A percentile compares a stretch with the other conserved stretches of the same genome.
Evolutionary conservation across 2,797 vertebrate species (phyloP).

Genomic region (Melanotaenia parkinsoni): DNA sequence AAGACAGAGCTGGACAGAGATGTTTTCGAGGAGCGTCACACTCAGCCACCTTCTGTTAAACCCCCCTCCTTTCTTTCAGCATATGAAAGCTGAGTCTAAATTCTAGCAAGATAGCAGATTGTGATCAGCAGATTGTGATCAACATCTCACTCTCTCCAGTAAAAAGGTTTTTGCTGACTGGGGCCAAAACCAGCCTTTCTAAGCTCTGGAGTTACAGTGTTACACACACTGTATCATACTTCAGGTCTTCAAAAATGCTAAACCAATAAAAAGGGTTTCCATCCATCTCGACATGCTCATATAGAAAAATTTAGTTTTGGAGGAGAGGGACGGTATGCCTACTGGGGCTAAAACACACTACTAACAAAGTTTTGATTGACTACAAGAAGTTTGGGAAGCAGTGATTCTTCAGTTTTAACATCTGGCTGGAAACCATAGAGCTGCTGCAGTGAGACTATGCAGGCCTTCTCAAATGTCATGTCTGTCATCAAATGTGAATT

Average conservation of each 20-base stretch:
- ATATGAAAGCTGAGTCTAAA: constrained; percentile 76
- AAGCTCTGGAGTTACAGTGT: constrained; percentile 66
- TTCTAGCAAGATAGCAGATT: constrained; percentile 78
- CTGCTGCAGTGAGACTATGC: constrained; percentile 35
- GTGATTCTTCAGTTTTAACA: constrained; percentile 52
- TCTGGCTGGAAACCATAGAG: constrained; percentile 36
- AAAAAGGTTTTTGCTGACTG: constrained; percentile 82
- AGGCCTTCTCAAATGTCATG: constrained; percentile 43
- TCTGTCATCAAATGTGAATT: constrained; percentile 45
- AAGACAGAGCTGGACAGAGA: constrained; percentile 75
- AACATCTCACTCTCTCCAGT: constrained; percentile 74
- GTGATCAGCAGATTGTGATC: constrained; percentile 81
- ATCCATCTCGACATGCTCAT: constrained; percentile 63
- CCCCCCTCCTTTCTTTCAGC: constrained; percentile 57
- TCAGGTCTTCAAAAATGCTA: constrained; percentile 73
- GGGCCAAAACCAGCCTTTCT: constrained; percentile 71
- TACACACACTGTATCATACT: constrained; percentile 65
- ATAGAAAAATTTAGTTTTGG: constrained; percentile 58
- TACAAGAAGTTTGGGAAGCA: constrained; percentile 49
- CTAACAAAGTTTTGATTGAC: constrained; percentile 73
- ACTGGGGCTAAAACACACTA: constrained; percentile 44
- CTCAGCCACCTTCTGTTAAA: constrained; percentile 74
- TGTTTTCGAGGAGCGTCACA: constrained; percentile 73
- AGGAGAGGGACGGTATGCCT: constrained; percentile 32
- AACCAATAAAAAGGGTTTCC: constrained; percentile 77